Evolutionary conservation across 2,797 vertebrate genomes (phyloP), one percentile per base, ranked within the genome.

Genomic region (Gymnodraco acuticeps): DNA sequence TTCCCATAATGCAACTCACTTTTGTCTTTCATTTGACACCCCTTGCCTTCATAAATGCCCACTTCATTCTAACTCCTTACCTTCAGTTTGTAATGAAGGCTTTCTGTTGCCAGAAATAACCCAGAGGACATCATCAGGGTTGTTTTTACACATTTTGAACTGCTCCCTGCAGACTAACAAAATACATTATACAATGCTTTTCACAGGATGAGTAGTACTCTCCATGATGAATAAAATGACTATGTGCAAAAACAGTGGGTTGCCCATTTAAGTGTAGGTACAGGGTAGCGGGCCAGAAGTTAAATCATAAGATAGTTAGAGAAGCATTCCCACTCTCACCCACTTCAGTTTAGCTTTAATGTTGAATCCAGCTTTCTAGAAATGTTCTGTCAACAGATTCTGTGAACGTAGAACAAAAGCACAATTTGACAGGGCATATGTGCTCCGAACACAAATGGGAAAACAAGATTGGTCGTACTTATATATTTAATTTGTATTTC

Each of bases 401-500:
- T 20, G 19, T 60, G 16, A 63, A 14, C 56, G 19, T 15, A 17
- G 31, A 51, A 74, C 68, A 59, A 67, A 70, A 23, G 13, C 13
- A 19, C 38, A 55, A 19, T 60, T 8, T 56, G 13, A 61, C 12
- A 5, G 53, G 19, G 51, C 15, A 6, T 56, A 63, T 23, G 43
- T 69, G 42, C 31, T 58, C 33, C 27, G 41, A 71, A 50, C 19
- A 55, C 27, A 14, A 47, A 45, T 64, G 23, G 38, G 4, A 80
- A 78, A 64, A 27, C 17, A 53, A 19, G 58, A 48, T 64, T 48
- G 42, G 58, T 67, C 50, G 73, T 61, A 74, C 64, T 76, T 61
- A 86, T 73, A 45, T 55, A 31, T 33, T 23, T 47, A 48, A 45
- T 77, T 71, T 76, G 63, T 47, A 38, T 9, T 38, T 65, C 64